phyloP scores from a whole-genome alignment of 2,888 invertebrate genomes.

The Eupithecia pulchellata region DNA sequence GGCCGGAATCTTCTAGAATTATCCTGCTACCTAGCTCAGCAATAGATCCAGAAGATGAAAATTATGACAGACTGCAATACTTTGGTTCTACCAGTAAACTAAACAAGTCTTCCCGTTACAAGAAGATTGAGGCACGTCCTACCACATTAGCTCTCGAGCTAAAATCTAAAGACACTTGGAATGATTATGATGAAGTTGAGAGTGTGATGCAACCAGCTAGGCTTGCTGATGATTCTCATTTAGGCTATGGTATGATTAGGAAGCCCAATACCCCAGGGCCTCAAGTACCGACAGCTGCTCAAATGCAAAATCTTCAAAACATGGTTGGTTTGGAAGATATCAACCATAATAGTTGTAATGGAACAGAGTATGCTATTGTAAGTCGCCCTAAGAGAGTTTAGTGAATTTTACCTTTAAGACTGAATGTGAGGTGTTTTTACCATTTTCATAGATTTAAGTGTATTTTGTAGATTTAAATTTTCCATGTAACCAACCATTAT shows the following conservation, averaged over 20 bases:
- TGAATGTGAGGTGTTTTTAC: conserved; percentile 66
- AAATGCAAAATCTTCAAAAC: conserved; percentile 77
- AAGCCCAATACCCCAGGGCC: conserved; percentile 86
- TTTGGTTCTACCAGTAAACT: conserved; percentile 91
- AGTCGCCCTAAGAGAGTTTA: conserved; percentile 94
- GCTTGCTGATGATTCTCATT: conserved; percentile 91
- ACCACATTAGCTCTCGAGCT: conserved; percentile 78
- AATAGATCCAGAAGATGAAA: conserved; percentile 83
- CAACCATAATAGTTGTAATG: conserved; percentile 89
- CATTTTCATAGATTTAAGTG: conserved; percentile 42
- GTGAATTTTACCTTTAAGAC: conserved; percentile 61
- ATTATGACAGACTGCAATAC: conserved; percentile 93
- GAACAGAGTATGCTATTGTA: conserved; percentile 92
- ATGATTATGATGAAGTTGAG: conserved; percentile 92
- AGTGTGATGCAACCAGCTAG: conserved; percentile 89
- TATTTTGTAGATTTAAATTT: not conserved
- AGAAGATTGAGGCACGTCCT: conserved; percentile 88
- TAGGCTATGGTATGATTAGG: conserved; percentile 91
- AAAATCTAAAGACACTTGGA: conserved; percentile 85
- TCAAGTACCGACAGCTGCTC: conserved; percentile 81
- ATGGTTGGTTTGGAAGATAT: conserved; percentile 81
- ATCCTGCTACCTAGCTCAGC: conserved; percentile 82
- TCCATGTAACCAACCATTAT: conserved; percentile 29
- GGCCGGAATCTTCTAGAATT: conserved; percentile 83
- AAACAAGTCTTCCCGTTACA: conserved; percentile 87